These are phyloP conservation scores for Agriopis marginaria DNA, from an alignment of 2,888 invertebrate species.

Conservation along the genomic window DNA sequence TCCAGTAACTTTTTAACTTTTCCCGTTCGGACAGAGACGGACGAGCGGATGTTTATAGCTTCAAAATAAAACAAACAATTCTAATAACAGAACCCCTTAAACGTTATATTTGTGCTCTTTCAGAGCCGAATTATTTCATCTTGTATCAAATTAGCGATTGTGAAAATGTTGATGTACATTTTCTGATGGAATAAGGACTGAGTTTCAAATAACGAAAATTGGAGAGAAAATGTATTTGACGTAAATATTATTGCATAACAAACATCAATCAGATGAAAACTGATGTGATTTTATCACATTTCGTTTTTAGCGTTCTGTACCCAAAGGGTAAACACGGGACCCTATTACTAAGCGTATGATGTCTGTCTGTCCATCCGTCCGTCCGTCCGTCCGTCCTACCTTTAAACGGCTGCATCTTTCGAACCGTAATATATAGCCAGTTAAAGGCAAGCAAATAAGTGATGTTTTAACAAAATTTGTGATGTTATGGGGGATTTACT, in stretches of 20 bases:
- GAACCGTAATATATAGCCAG: no score
- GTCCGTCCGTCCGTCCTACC: no score
- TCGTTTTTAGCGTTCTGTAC: no score
- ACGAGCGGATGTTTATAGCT: background rate
- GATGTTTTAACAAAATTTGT: no score
- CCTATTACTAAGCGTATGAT: no score
- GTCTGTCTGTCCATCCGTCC: no score
- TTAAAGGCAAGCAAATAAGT: no score
- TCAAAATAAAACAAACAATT: conserved; percentile 9
- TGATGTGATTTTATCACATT: no score
- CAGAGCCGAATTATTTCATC: conserved; percentile 1
- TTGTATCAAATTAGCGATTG: conserved; percentile 6
- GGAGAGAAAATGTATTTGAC: background rate
- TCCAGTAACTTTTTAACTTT: conserved; percentile 5
- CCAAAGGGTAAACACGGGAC: no score
- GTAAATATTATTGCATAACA: background rate
- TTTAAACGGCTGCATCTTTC: no score
- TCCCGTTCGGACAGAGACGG: background rate
- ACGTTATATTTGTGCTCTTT: conserved; percentile 5
- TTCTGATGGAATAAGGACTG: background rate
- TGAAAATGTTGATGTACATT: conserved; percentile 4
- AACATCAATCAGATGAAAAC: no score
- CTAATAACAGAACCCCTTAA: conserved; percentile 6
- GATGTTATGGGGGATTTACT: no score
- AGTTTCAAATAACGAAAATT: background rate